These are phyloP conservation scores for Heliocidaris tuberculata DNA, from an alignment of 35 echinoderm and acorn worm genomes.

Conservation along the genomic window DNA sequence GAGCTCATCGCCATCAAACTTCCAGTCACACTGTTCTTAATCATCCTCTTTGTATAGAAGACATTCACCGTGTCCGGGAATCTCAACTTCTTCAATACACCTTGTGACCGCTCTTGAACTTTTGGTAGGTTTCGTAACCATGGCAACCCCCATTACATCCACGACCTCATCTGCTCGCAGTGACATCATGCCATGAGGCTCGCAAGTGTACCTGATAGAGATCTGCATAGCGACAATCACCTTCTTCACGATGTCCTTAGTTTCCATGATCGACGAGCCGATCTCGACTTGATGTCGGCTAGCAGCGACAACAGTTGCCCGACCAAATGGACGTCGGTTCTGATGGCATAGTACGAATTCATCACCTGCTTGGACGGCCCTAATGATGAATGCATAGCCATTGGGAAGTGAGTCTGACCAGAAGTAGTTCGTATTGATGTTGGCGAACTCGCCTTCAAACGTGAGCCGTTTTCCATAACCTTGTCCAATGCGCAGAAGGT, in stretches of 20 bases:
- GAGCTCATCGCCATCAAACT: not conserved
- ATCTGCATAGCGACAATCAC: conserved; percentile 65
- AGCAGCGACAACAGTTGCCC: conserved; percentile 50
- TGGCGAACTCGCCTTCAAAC: conserved; percentile 43
- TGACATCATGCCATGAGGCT: conserved; percentile 71
- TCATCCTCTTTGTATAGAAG: conserved; percentile 23
- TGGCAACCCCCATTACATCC: conserved; percentile 56
- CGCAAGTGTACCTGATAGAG: conserved; percentile 59
- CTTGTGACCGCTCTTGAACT: conserved; percentile 49
- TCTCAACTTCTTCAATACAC: conserved; percentile 58
- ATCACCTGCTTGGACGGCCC: conserved; percentile 52
- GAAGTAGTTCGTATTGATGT: conserved; percentile 74
- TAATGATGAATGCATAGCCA: conserved; percentile 68
- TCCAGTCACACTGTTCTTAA: not conserved
- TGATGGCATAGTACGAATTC: conserved; percentile 54
- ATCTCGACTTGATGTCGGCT: conserved; percentile 65
- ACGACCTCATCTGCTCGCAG: conserved; percentile 56
- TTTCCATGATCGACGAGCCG: not conserved
- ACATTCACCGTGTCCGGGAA: conserved; percentile 62
- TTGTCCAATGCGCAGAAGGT: conserved; percentile 62
- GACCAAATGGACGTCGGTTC: conserved; percentile 57
- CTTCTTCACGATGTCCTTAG: conserved; percentile 36
- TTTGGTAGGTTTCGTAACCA: conserved; percentile 44
- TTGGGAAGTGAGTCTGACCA: conserved; percentile 63
- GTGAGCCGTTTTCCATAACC: conserved; percentile 85